Evolutionary conservation across 2,113 vertebrate species (phyloP).

Genomic region (Chrysemys picta): DNA sequence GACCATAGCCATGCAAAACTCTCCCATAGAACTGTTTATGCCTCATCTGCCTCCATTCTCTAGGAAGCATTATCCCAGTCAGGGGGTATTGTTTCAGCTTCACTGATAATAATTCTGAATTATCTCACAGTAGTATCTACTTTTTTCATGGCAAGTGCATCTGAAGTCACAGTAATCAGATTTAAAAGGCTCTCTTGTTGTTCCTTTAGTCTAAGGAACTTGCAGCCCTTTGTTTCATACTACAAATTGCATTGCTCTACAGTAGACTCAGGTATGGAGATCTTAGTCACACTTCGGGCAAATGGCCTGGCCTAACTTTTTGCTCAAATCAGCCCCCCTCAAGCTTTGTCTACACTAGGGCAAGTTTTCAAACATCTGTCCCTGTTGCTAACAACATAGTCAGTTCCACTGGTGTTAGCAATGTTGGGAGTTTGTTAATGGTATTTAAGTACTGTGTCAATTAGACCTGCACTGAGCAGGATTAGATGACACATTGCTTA

Average conservation of each 20-base stretch:
- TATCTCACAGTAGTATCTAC: background rate
- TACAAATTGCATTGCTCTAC: background rate
- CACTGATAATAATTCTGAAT: background rate
- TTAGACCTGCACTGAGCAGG: slow-evolving; percentile 36
- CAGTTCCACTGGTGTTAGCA: background rate
- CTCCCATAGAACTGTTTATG: background rate
- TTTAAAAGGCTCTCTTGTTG: background rate
- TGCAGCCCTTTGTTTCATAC: background rate
- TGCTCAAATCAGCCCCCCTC: background rate
- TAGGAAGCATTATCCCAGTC: background rate
- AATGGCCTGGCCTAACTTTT: background rate
- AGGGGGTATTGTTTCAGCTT: background rate
- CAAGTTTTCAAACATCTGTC: slow-evolving; percentile 10
- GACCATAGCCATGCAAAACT: background rate
- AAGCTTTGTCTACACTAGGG: background rate
- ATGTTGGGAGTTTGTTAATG: background rate
- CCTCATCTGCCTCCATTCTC: background rate
- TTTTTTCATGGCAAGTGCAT: background rate
- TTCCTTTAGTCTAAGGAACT: background rate
- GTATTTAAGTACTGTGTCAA: slow-evolving; percentile 35
- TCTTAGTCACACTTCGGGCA: background rate
- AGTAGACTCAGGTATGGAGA: background rate
- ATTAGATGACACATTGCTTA: background rate
- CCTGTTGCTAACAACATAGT: background rate
- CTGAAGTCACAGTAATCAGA: background rate